A percentile compares a stretch with the other conserved stretches of the same genome.
Conservation (phyloP, 2,113 vertebrate genomes). For the Butastur rufipennis region DNA sequence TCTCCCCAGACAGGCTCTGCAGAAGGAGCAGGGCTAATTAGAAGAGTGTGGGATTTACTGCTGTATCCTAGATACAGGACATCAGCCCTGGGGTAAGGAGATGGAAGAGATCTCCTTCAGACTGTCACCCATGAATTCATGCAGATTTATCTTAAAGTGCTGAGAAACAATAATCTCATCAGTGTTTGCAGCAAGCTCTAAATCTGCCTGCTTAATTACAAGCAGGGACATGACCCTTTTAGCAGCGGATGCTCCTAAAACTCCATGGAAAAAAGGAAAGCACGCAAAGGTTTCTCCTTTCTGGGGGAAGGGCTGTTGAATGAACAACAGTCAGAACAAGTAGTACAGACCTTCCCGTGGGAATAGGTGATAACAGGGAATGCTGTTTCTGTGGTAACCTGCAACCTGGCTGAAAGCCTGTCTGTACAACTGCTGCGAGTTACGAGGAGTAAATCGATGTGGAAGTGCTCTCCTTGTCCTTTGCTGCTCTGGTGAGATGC, state of each 20-base stretch:
- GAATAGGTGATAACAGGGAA: not conserved
- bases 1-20: not conserved
- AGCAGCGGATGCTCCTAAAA: not conserved
- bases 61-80: not conserved
- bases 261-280: not conserved
- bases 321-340: not conserved
- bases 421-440: not conserved
- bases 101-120: not conserved
- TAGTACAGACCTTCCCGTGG: not conserved
- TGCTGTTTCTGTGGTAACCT: conserved; percentile 1
- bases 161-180: not conserved
- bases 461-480: not conserved
- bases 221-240: not conserved
- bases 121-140: not conserved
- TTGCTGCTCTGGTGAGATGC: not conserved
- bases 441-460: not conserved
- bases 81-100: not conserved
- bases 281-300: not conserved
- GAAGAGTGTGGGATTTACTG: not conserved
- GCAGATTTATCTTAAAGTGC: not conserved
- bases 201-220: not conserved
- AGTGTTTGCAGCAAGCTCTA: not conserved
- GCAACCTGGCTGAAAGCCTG: not conserved
- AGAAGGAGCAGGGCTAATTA: conserved; percentile 2
- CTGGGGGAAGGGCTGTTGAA: not conserved